Conservation (phyloP, 2,888 invertebrate species). For the Mesorhabditis belari region DNA sequence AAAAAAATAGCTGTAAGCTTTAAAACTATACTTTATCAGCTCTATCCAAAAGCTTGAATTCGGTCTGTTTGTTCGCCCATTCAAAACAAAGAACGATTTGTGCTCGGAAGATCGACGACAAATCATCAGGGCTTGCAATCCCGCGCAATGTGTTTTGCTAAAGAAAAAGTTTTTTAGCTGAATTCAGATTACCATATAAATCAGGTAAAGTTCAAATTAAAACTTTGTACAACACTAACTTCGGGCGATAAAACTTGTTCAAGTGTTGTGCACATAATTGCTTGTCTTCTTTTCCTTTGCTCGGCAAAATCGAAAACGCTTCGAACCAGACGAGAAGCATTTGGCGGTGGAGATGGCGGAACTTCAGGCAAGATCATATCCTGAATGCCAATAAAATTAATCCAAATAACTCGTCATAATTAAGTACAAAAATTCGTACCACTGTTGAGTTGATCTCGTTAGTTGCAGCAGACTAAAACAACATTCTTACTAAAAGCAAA, state of each 20-base stretch:
- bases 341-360: constrained; percentile 25
- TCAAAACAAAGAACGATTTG: constrained; percentile 48
- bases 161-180: not conserved
- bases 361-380: constrained; percentile 24
- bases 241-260: constrained; percentile 39
- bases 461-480: not conserved
- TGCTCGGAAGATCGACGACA: constrained; percentile 28
- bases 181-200: not conserved
- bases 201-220: not conserved
- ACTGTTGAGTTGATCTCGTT: not conserved
- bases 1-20: not conserved
- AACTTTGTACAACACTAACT: not conserved
- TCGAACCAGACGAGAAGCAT: constrained; percentile 11
- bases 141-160: constrained; percentile 22
- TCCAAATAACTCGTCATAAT: too few species aligned
- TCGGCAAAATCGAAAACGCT: constrained; percentile 28
- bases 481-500: not conserved
- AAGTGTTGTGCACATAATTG: constrained; percentile 43
- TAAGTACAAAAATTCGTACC: too few species aligned
- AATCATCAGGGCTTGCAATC: constrained; percentile 35
- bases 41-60: constrained; percentile 36
- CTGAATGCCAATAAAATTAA: constrained; percentile 4
- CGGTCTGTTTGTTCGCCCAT: constrained; percentile 46
- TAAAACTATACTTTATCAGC: constrained; percentile 33
- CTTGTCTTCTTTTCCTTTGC: constrained; percentile 38